These are phyloP conservation scores for Galeruca laticollis DNA, from an alignment of 2,888 invertebrate species.

Conservation along the genomic window DNA sequence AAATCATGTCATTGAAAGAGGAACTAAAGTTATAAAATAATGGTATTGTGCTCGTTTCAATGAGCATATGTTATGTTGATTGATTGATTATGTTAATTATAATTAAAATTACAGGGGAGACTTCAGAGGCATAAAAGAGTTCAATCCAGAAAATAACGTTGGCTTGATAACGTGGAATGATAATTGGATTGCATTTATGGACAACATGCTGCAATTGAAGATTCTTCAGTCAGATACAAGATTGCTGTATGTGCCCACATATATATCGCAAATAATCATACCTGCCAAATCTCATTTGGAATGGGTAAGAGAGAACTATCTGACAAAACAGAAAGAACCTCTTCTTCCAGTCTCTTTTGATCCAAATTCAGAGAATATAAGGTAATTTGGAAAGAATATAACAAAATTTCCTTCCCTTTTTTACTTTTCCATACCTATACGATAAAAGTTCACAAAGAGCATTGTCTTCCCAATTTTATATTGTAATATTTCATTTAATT, in stretches of 20 bases:
- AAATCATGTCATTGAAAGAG: too few species aligned
- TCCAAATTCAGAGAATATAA: conserved; percentile 60
- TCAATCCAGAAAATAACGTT: conserved; percentile 46
- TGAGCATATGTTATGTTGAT: too few species aligned
- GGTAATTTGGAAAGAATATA: conserved; percentile 37
- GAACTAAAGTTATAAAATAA: too few species aligned
- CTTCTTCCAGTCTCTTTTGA: conserved; percentile 63
- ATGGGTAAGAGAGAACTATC: conserved; percentile 32
- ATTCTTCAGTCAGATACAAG: conserved; percentile 77
- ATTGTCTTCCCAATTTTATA: too few species aligned
- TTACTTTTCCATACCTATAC: too few species aligned
- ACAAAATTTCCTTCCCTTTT: too few species aligned
- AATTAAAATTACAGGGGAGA: conserved; percentile 45
- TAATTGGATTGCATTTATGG: conserved; percentile 91
- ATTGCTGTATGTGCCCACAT: conserved; percentile 77
- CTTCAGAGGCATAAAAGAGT: conserved; percentile 53
- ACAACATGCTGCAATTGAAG: conserved; percentile 84
- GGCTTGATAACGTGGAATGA: conserved; percentile 54
- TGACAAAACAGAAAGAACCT: conserved; percentile 30
- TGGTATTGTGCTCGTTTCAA: too few species aligned
- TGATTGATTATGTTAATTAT: too few species aligned
- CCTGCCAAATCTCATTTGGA: conserved; percentile 63
- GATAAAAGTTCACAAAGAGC: too few species aligned
- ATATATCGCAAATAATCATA: conserved; percentile 68
- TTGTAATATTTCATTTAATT: too few species aligned